A percentile compares a stretch with the other conserved stretches of the same genome.
phyloP scores from a whole-genome alignment of 2,113 vertebrate species.

The Pterophyllum scalare region DNA sequence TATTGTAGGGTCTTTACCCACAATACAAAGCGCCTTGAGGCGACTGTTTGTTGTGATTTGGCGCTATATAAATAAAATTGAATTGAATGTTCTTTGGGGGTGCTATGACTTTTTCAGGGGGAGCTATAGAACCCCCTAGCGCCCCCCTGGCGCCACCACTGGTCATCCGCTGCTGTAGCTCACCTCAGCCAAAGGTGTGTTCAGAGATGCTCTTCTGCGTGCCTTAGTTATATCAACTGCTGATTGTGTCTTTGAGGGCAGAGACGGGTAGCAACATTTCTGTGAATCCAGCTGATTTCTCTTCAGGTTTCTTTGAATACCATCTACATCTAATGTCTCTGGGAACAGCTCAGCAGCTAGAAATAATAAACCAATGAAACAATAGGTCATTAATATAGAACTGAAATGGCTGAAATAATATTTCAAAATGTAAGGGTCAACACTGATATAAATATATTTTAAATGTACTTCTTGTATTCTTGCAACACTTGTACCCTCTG shows the following conservation, averaged over 20 bases:
- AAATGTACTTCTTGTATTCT: background rate
- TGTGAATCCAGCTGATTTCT: background rate
- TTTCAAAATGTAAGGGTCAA: background rate
- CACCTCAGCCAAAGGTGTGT: too few relatives aligned
- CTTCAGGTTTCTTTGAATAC: too few relatives aligned
- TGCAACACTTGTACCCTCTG: background rate
- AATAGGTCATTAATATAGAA: background rate
- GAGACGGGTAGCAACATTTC: background rate
- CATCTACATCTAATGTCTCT: too few relatives aligned
- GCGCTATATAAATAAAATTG: too few relatives aligned
- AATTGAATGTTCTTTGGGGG: too few relatives aligned
- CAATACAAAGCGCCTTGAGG: too few relatives aligned
- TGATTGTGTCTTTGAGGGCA: background rate
- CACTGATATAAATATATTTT: background rate
- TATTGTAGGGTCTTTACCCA: too few relatives aligned
- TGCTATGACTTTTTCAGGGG: too few relatives aligned
- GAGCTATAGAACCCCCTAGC: too few relatives aligned
- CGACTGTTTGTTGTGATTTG: too few relatives aligned
- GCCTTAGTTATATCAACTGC: background rate
- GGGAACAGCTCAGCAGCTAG: background rate
- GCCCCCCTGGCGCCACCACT: too few relatives aligned
- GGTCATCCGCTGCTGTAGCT: background rate
- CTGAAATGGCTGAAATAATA: background rate
- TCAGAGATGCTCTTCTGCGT: too few relatives aligned
- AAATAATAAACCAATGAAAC: background rate